Base-by-base conservation (phyloP, 2,888 invertebrate species). In the Euzophera pinguis region DNA sequence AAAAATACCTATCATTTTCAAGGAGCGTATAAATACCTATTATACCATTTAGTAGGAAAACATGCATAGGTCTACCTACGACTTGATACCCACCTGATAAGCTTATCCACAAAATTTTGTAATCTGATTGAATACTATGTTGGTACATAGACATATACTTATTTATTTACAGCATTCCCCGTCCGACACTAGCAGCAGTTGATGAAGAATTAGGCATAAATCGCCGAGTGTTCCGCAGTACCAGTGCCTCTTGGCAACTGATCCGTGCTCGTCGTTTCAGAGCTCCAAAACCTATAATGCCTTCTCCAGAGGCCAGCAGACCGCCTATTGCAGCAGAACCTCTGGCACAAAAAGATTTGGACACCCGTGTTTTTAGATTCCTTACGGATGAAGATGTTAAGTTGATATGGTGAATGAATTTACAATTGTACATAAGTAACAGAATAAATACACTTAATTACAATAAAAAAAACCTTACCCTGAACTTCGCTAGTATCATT, bases 241-340 rank as follows among this genome's bases (percentile, higher is more conserved):
- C 71, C 1, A 81, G 81, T 55, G 70, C 84, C 5, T 57, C 82
- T 7, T 90, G 89, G 89, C 88, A 86, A 53, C 66, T 89, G 14
- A 86, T 78, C 0, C 72, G 90, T 12, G 90, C 90, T 9, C 79
- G 90, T 6, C 77, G 81, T 7, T 81, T 86, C 56, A 78, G 85
- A 42, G 60, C 66, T 10, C 84, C 86, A 0, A 86, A 82, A 48
- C 78, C 66, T 0, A 73, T 69, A 37, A 54, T 72, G 50, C 81
- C 78, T 0, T 59, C 81, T 0, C 75, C 82, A 3, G 85, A 84
- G 61, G 78, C 77, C 0, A 76, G 67, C 1, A 79, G 79, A 0
- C 81, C 81, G 0, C 82, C 84, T 0, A 75, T 69, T 9, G 68
- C 75, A n/a, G 74, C 79, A 0, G 84, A 81, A 8, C 81, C 84